Evolutionary conservation across 2,888 invertebrate species (phyloP), one percentile per base, ranked within the genome.

Genomic region (Galerucella calmariensis): DNA sequence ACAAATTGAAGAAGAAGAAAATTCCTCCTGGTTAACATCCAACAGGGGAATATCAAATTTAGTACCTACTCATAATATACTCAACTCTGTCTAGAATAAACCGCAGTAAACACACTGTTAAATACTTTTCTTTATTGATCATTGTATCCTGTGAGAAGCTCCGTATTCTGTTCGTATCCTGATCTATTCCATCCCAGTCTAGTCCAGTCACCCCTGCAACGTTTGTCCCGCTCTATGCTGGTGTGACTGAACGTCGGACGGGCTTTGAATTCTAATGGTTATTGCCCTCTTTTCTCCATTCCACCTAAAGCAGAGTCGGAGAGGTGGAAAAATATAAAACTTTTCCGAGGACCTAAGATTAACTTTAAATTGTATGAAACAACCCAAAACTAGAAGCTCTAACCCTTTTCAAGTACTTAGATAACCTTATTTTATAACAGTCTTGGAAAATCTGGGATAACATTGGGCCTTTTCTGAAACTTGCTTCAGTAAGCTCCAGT

Each of bases 241-340:
- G 51, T 51, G 62, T 16, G 61, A 51, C 35, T 14, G 16, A 41
- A 62, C 62, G 41, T 14, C 44, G 63, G 63, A 70, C 71, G 65
- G 46, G 66, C 44, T 66, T 71, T 58, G 56, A 71, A 71, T 71
- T 66, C 65, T 71, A 66, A 66, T 65, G 72, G 72, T 72, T 72
- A 67, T 72, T 67, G 72, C 72, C 72, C 72, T 65, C 59, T 41
- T 62, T 48, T 46, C 16, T 46, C 58, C 44, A 24, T 69, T 69
- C 61, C 56, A 6, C 58, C 58, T 8, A 24, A 10, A 2, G 67
- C 27, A 35, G 35, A 51, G 67, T 53, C 16, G 16, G 35, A 35
- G 67, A 35, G 16, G 16, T 2, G 2, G 56, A 53, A 67, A 35
- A 56, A 35, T 46, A 16, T 48, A 8, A 35, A 35, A 8, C 35